Evolutionary conservation across 1,140 invertebrate genomes (phyloP).

Genomic region (Cotesia typhae): DNA sequence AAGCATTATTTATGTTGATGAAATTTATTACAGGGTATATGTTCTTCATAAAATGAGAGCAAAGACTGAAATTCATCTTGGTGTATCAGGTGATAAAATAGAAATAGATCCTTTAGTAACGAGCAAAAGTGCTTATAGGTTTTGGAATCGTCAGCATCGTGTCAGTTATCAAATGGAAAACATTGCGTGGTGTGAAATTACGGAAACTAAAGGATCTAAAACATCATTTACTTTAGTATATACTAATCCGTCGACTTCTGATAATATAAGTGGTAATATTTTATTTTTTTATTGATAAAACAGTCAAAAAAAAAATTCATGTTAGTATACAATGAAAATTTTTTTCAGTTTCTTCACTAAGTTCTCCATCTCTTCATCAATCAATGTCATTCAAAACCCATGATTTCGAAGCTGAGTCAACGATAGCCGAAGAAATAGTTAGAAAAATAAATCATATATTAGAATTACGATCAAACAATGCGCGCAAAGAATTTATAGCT

Average conservation of each 20-base stretch:
- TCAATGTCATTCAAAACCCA: conserved; percentile 80
- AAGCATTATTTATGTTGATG: not conserved
- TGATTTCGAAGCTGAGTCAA: conserved; percentile 84
- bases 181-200: conserved; percentile 85
- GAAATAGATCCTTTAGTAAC: conserved; percentile 86
- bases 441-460: conserved; percentile 89
- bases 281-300: conserved; percentile 25
- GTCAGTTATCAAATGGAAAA: conserved; percentile 84
- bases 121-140: conserved; percentile 74
- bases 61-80: conserved; percentile 84
- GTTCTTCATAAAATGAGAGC: conserved; percentile 82
- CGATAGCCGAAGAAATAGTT: conserved; percentile 81
- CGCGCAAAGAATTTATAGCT: conserved; percentile 79
- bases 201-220: conserved; percentile 73
- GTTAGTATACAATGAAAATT: not conserved
- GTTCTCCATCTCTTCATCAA: conserved; percentile 60
- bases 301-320: not conserved
- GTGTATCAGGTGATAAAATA: conserved; percentile 89
- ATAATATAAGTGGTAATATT: conserved; percentile 54
- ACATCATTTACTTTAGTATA: conserved; percentile 74
- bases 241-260: conserved; percentile 54
- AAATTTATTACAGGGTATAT: conserved; percentile 68
- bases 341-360: conserved; percentile 55
- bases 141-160: conserved; percentile 76
- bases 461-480: conserved; percentile 79